phyloP scores from a whole-genome alignment of 2,113 vertebrate genomes.

The Semnornis frantzii region DNA sequence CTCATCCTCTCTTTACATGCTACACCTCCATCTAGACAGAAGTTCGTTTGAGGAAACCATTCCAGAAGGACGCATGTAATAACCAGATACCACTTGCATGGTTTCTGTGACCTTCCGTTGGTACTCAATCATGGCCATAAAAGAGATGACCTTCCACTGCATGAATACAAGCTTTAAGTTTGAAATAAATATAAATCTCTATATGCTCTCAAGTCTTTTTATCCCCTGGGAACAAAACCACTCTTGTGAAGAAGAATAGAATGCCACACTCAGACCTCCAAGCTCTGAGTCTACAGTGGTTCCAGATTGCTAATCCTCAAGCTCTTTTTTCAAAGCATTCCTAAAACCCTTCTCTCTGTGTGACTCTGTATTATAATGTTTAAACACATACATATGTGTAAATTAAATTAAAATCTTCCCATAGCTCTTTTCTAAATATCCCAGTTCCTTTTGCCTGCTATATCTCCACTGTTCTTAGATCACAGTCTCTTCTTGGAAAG shows the following conservation, averaged over 20 bases:
- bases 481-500: fast-evolving
- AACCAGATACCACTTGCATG: background rate
- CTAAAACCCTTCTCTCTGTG: background rate
- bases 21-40: background rate
- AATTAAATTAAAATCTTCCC: slow-evolving; percentile 1
- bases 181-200: background rate
- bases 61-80: background rate
- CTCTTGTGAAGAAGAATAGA: background rate
- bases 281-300: background rate
- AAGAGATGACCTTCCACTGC: background rate
- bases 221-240: background rate
- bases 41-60: background rate
- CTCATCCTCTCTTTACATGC: background rate
- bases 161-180: background rate
- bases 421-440: background rate
- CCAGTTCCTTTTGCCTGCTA: background rate
- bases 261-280: background rate
- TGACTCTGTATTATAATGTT: background rate
- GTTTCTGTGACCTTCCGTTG: background rate
- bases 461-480: background rate
- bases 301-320: background rate
- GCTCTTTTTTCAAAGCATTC: background rate
- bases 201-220: background rate
- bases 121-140: background rate
- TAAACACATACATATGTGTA: background rate